Evolutionary conservation across 1,140 invertebrate species (phyloP).

Genomic region (Hormaphis cornu): DNA sequence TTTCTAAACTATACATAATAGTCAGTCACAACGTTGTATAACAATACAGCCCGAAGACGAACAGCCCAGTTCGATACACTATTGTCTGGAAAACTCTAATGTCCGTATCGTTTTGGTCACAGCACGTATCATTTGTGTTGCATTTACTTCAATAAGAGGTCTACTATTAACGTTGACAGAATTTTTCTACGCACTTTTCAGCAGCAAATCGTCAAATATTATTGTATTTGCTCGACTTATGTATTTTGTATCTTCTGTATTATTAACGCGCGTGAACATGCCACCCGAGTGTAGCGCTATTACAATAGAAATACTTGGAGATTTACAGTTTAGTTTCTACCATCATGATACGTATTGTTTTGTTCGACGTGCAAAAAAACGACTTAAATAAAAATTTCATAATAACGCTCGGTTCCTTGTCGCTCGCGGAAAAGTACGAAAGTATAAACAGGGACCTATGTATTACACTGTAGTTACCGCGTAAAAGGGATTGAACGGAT

Average conservation of each 20-base stretch:
- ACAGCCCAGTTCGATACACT: too few species aligned
- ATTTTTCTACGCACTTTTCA: slow-evolving; percentile 99
- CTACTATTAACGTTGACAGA: slow-evolving; percentile 94
- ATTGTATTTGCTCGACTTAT: slow-evolving; percentile 98
- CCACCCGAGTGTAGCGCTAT: slow-evolving; percentile 93
- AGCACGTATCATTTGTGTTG: slow-evolving; percentile 98
- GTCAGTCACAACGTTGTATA: too few species aligned
- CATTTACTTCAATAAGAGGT: slow-evolving; percentile 94
- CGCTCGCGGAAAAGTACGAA: slow-evolving; percentile 10
- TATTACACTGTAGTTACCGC: not conserved
- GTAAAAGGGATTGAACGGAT: slow-evolving; percentile 18
- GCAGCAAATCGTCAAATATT: slow-evolving; percentile 96
- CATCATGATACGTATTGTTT: slow-evolving; percentile 57
- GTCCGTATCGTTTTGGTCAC: slow-evolving; percentile 98
- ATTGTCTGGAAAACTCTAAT: too few species aligned
- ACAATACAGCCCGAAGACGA: too few species aligned
- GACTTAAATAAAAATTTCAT: slow-evolving; percentile 16
- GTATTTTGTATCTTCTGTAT: slow-evolving; percentile 98
- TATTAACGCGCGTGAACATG: slow-evolving; percentile 99
- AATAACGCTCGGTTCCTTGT: not conserved
- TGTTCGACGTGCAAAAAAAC: slow-evolving; percentile 25
- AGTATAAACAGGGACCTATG: slow-evolving; percentile 1
- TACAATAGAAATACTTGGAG: slow-evolving; percentile 94
- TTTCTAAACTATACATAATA: too few species aligned
- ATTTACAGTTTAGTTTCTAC: slow-evolving; percentile 98